A percentile compares a stretch with the other conserved stretches of the same genome.
These are phyloP conservation scores for Anoura caudifer DNA, from an alignment of 2,113 vertebrate genomes.

Conservation along the genomic window DNA sequence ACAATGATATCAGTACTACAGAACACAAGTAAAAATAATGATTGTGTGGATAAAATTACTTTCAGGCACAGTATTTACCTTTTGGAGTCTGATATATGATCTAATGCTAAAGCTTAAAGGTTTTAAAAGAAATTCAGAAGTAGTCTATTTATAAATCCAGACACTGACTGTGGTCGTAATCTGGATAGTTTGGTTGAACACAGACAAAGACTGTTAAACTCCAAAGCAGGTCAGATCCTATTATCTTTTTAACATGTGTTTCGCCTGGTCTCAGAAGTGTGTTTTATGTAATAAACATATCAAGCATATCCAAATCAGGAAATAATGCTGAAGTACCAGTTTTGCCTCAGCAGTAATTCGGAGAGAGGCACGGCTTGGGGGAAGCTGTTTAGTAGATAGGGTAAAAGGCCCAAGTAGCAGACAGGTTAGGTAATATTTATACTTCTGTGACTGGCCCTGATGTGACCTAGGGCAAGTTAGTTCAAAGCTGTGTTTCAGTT, in stretches of 20 bases:
- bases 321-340: slow-evolving; percentile 45
- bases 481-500: slow-evolving; percentile 29
- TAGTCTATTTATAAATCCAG: slow-evolving; percentile 59
- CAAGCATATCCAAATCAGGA: slow-evolving; percentile 31
- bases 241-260: slow-evolving; percentile 38
- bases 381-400: background rate
- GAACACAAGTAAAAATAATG: slow-evolving; percentile 47
- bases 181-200: slow-evolving; percentile 54
- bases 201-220: slow-evolving; percentile 59
- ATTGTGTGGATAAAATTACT: slow-evolving; percentile 39
- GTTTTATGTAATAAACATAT: slow-evolving; percentile 47
- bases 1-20: slow-evolving; percentile 35
- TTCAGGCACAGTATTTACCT: slow-evolving; percentile 22
- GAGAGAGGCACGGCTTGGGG: background rate
- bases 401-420: background rate
- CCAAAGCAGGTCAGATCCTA: slow-evolving; percentile 55
- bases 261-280: background rate
- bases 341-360: slow-evolving; percentile 9
- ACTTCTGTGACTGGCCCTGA: background rate
- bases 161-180: slow-evolving; percentile 29
- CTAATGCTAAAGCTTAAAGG: slow-evolving; percentile 46
- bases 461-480: background rate
- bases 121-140: slow-evolving; percentile 22
- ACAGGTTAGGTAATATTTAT: background rate
- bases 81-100: slow-evolving; percentile 53